These are phyloP conservation scores for Heliconius congener DNA, from an alignment of 1,140 invertebrate genomes.

Conservation along the genomic window DNA sequence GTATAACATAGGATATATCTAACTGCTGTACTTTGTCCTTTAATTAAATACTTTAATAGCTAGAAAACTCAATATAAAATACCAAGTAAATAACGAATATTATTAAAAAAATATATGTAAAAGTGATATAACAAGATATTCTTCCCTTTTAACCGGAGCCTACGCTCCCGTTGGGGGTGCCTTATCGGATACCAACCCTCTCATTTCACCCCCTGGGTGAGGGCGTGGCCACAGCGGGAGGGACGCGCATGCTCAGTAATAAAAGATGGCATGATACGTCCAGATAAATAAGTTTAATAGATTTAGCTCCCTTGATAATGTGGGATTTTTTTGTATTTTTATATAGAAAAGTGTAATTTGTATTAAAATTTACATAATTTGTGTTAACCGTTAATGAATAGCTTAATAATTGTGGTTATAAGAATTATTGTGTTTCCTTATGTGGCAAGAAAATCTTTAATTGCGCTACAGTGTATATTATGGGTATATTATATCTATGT, in stretches of 20 bases:
- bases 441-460: constrained; percentile 2
- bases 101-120: neutral
- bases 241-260: constrained; percentile 68
- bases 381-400: neutral
- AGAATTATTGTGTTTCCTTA: neutral
- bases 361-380: neutral
- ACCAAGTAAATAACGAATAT: no score
- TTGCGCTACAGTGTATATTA: neutral
- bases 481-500: neutral
- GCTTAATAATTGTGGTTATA: neutral
- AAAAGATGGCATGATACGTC: constrained; percentile 46
- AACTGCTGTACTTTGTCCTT: no score
- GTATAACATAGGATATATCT: no score
- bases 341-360: neutral
- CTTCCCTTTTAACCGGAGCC: constrained; percentile 17
- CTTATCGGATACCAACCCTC: constrained; percentile 46
- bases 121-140: neutral
- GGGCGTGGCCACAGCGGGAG: constrained; percentile 61
- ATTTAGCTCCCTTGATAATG: neutral
- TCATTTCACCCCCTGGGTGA: constrained; percentile 45
- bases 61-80: no score
- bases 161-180: constrained; percentile 31
- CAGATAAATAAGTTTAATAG: neutral
- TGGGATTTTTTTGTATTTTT: neutral
- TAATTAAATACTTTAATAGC: no score